Percentiles rank a stretch among this genome's conserved stretches.
Evolutionary conservation across 1,140 invertebrate genomes (phyloP).

Genomic region (Cryptotermes secundus): DNA sequence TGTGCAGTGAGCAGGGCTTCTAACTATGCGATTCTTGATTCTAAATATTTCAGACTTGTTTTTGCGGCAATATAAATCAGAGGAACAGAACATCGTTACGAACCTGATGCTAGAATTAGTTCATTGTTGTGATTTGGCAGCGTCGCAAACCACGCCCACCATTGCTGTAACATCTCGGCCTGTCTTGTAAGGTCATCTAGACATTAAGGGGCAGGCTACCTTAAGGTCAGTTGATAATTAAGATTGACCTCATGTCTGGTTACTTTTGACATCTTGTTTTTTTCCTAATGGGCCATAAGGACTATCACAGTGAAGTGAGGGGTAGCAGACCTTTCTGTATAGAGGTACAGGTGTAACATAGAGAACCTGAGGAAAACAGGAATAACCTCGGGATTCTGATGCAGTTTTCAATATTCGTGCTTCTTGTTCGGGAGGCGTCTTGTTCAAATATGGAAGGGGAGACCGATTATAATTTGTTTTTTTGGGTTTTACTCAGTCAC

Average conservation of each 20-base stretch:
- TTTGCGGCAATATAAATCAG: not conserved
- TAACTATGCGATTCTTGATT: not conserved
- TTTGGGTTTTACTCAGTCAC: no score
- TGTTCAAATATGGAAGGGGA: no score
- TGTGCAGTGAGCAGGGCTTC: not conserved
- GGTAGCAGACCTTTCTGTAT: no score
- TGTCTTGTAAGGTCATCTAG: not conserved
- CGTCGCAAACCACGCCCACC: slow-evolving; percentile 6
- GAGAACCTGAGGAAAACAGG: no score
- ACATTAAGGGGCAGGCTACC: not conserved
- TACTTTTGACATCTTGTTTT: not conserved
- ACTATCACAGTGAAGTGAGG: no score
- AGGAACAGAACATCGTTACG: not conserved
- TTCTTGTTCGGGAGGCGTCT: no score
- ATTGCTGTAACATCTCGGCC: slow-evolving; percentile 1
- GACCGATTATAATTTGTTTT: no score
- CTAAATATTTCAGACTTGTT: not conserved
- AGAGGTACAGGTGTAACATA: no score
- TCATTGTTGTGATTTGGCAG: not conserved
- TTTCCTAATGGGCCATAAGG: no score
- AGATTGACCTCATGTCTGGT: not conserved
- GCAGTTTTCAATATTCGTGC: no score
- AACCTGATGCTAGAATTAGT: not conserved
- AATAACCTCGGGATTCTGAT: no score
- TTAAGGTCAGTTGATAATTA: not conserved